Conservation (phyloP, 2,888 invertebrate species). For the Ormyrus pomaceus region DNA sequence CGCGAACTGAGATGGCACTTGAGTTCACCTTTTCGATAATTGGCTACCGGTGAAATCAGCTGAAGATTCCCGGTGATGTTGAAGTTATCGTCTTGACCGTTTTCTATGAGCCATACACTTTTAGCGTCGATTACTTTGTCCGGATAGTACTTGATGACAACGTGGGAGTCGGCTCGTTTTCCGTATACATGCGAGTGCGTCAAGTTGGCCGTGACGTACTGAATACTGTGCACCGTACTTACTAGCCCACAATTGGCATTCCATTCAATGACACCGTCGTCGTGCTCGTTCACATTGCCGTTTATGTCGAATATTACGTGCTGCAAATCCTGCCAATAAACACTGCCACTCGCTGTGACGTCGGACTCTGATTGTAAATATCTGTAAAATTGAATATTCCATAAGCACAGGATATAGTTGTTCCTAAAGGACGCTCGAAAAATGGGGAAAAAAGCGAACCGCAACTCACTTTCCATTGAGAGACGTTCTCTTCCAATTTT, state of each 20-base stretch:
- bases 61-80: conserved; percentile 83
- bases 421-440: too few relatives aligned
- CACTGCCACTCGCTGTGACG: conserved; percentile 77
- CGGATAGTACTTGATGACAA: conserved; percentile 80
- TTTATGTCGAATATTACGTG: conserved; percentile 78
- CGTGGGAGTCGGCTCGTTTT: conserved; percentile 75
- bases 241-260: conserved; percentile 76
- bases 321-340: conserved; percentile 81
- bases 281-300: conserved; percentile 76
- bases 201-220: conserved; percentile 78
- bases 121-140: conserved; percentile 82
- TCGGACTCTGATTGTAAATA: conserved; percentile 77
- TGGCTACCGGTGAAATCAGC: conserved; percentile 81
- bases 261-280: conserved; percentile 75
- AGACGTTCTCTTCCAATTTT: conserved; percentile 78
- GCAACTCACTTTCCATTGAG: conserved; percentile 76
- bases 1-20: conserved; percentile 82
- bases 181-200: conserved; percentile 78
- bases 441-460: too few relatives aligned
- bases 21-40: conserved; percentile 82
- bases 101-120: conserved; percentile 83
- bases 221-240: conserved; percentile 80
- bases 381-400: conserved; percentile 66
- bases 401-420: too few relatives aligned
- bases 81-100: conserved; percentile 75